A percentile compares a stretch with the other conserved stretches of the same genome.
phyloP scores from a whole-genome alignment of 2,797 vertebrate species.

The Tenualosa thibaudeaui region DNA sequence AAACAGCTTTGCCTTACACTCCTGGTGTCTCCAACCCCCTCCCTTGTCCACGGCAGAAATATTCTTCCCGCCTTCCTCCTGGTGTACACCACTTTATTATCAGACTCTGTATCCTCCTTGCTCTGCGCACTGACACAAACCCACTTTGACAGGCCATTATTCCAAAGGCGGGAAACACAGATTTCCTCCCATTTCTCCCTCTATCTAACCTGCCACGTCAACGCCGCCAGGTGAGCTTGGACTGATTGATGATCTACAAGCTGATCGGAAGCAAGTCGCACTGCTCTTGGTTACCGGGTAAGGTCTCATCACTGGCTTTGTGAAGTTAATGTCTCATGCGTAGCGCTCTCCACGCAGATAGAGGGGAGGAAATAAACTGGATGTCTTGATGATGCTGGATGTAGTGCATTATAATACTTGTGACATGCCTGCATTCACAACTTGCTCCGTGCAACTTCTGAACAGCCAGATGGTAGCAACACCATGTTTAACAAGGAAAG shows the following conservation, averaged over 20 bases:
- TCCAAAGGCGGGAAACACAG: constrained; percentile 1
- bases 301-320: neutral
- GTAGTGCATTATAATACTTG: neutral
- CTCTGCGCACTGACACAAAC: neutral
- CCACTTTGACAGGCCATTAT: constrained; percentile 10
- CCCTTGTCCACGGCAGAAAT: neutral
- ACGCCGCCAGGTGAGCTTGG: neutral
- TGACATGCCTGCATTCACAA: neutral
- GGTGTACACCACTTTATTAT: neutral
- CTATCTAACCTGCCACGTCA: neutral
- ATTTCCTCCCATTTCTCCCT: neutral
- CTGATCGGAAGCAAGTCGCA: neutral
- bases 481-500: neutral
- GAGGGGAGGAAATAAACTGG: neutral
- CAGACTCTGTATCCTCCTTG: neutral
- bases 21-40: neutral
- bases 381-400: neutral
- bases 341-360: neutral
- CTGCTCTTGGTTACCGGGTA: neutral
- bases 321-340: neutral
- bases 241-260: constrained; percentile 15
- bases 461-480: neutral
- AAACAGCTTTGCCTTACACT: constrained; percentile 20
- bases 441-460: neutral
- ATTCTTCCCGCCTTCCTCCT: neutral